Base-by-base conservation (phyloP, 2,888 invertebrate species). In the Dione juno region DNA sequence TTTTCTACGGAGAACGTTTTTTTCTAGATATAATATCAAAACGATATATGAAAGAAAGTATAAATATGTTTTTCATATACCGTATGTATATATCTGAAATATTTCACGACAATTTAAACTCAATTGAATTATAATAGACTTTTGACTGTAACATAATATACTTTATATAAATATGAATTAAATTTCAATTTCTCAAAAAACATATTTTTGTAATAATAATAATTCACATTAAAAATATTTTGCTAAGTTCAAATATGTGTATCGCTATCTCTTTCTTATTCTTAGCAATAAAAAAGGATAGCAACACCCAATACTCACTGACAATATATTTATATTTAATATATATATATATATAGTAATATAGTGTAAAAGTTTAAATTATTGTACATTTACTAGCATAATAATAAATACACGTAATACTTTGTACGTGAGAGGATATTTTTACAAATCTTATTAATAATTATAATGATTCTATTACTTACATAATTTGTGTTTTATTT, bases 251-350 rank as follows among this genome's bases (percentile, higher is more conserved):
- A 52, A 50, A 64, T 73, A 70, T 67, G 66, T 73, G 67, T 66
- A 63, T 53, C 43, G 52, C 43, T 63, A 52, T 63, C 63, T 28
- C 53, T 54, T 45, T 63, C 68, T 68, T 68, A 37, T 43, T 63
- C 11, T n/a, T 9, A 35, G 37, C 7, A 53, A 54, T 37, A 63
- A 40, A 63, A 69, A 57, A 54, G 53, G 48, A 64, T 57, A 48
- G 69, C 45, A 48, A 57, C 35, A 40, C 9, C 21, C 28, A 69
- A 89, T 89, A 89, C 88, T 89, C 88, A 79, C 80, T 81, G 81
- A 79, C 79, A 79, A 81, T 72, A 73, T 69, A 70, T 53, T 74
- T 74, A 59, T 28, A 28, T 28, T 3, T 28, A 28, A 28, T 28
- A 28, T 28, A 28, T 28, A 28, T 28, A 28, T 28, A 28, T 28